phyloP scores from a whole-genome alignment of 2,888 invertebrate genomes.

The Drosophila imparisetae region DNA sequence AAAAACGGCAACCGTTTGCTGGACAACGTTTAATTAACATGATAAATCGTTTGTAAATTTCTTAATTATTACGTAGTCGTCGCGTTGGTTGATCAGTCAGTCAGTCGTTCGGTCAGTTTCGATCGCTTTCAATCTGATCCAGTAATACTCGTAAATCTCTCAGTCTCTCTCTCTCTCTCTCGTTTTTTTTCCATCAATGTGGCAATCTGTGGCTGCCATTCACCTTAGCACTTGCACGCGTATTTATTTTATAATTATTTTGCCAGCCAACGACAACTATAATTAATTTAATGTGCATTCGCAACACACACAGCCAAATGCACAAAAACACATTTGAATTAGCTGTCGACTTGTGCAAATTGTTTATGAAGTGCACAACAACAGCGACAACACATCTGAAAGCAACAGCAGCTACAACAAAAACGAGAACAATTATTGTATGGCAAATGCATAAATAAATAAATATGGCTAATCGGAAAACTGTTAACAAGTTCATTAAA shows the following conservation, averaged over 20 bases:
- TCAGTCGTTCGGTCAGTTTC: slow-evolving; percentile 12
- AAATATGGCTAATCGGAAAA: too few relatives aligned
- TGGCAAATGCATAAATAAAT: too few relatives aligned
- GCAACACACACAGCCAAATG: slow-evolving; percentile 17
- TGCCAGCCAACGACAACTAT: slow-evolving; percentile 36
- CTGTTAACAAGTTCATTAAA: slow-evolving; percentile 79
- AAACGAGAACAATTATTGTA: slow-evolving; percentile 65
- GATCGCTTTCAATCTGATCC: slow-evolving; percentile 2
- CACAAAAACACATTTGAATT: slow-evolving; percentile 42
- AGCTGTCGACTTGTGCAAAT: slow-evolving; percentile 65
- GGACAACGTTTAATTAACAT: slow-evolving; percentile 76
- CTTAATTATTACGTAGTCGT: slow-evolving; percentile 77
- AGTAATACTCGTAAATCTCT: slow-evolving; percentile 9
- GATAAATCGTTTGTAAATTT: slow-evolving; percentile 81
- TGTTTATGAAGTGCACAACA: slow-evolving; percentile 72
- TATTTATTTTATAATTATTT: slow-evolving; percentile 66
- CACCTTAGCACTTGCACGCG: slow-evolving; percentile 69
- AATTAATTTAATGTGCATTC: slow-evolving; percentile 65
- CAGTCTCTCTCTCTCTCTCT: background rate
- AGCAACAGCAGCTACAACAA: slow-evolving; percentile 21
- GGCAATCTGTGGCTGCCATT: slow-evolving; percentile 56
- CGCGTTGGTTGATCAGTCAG: slow-evolving; percentile 46
- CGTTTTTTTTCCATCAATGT: too few relatives aligned
- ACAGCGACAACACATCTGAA: slow-evolving; percentile 27
- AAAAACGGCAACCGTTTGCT: slow-evolving; percentile 37